Evolutionary conservation across 2,797 vertebrate species (phyloP).

Genomic region (Champsocephalus esox): DNA sequence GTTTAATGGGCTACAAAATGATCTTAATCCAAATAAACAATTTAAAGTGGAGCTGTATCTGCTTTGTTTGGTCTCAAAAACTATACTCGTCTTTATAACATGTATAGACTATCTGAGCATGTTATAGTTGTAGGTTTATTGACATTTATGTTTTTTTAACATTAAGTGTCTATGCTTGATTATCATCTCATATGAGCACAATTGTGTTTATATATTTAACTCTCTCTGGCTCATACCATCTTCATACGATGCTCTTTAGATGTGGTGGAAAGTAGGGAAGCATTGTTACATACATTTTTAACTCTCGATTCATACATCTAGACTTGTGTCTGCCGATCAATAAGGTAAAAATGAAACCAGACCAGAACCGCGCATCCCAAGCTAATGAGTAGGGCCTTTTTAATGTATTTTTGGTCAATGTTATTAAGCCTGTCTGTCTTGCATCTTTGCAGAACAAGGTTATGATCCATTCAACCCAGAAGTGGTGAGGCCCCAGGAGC

Average conservation of each 20-base stretch:
- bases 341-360: not conserved
- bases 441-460: slow-evolving; percentile 84
- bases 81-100: not conserved
- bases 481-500: slow-evolving; percentile 83
- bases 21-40: too few relatives aligned
- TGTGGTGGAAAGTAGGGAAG: not conserved
- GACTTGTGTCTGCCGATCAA: too few relatives aligned
- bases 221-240: not conserved
- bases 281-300: not conserved
- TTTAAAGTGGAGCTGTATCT: too few relatives aligned
- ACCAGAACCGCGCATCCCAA: not conserved
- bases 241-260: not conserved
- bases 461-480: slow-evolving; percentile 96
- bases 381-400: not conserved
- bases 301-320: not conserved
- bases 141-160: too few relatives aligned
- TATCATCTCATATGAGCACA: not conserved
- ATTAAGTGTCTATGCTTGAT: not conserved
- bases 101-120: not conserved
- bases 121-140: not conserved
- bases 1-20: too few relatives aligned
- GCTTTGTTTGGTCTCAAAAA: too few relatives aligned
- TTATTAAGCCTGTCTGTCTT: slow-evolving; percentile 20
- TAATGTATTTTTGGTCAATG: not conserved
- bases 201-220: not conserved